Evolutionary conservation across 2,797 vertebrate genomes (phyloP).

Genomic region (Parambassis ranga): DNA sequence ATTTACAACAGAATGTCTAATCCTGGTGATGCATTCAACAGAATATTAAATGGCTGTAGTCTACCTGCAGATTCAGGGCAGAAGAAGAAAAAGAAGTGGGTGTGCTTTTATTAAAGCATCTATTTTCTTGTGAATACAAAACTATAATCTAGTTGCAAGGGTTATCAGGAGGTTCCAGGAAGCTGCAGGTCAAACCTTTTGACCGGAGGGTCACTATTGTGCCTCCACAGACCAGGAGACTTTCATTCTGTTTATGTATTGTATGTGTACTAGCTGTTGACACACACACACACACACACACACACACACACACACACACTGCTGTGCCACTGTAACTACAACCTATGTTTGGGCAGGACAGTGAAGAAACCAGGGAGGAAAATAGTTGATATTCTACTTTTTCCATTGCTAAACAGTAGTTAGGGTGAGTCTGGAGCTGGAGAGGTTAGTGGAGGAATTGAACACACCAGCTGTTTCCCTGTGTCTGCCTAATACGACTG

Average conservation of each 20-base stretch:
- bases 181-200: constrained; percentile 21
- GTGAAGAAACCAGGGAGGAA: not conserved
- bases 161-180: constrained; percentile 15
- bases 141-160: too few species aligned
- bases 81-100: not conserved
- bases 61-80: not conserved
- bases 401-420: constrained; percentile 21
- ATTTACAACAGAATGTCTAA: constrained; percentile 36
- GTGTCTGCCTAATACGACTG: constrained; percentile 7
- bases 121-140: too few species aligned
- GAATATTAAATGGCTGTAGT: not conserved
- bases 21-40: not conserved
- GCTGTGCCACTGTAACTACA: not conserved
- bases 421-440: constrained; percentile 21
- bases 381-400: not conserved
- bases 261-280: not conserved
- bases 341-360: too few species aligned
- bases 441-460: constrained; percentile 36
- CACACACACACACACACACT: not conserved
- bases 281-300: not conserved
- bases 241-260: not conserved
- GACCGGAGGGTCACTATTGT: constrained; percentile 5
- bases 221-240: not conserved
- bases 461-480: constrained; percentile 66
- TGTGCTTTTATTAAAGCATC: not conserved